These are phyloP conservation scores for Pterostichus madidus DNA, from an alignment of 2,888 invertebrate genomes.

Conservation along the genomic window DNA sequence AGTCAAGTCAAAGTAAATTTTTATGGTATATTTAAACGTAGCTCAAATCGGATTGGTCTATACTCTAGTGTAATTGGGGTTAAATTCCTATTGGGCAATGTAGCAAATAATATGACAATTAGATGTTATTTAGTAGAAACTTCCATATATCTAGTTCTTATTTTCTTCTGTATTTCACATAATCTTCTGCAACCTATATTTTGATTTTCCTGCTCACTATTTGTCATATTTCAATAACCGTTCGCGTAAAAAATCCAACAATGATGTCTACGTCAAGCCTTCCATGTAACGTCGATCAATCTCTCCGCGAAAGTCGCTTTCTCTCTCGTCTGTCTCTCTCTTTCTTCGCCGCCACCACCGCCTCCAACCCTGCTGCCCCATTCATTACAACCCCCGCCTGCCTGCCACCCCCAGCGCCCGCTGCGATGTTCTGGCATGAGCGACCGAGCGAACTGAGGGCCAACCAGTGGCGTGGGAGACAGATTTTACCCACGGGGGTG, in stretches of 20 bases:
- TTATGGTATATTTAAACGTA: no score
- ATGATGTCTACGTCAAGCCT: slow-evolving; percentile 57
- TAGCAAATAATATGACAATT: no score
- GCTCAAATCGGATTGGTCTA: no score
- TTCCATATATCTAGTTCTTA: no score
- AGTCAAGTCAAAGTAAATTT: no score
- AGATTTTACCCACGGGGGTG: background rate
- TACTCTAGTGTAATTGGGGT: no score
- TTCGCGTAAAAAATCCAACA: slow-evolving; percentile 30
- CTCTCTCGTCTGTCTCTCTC: slow-evolving; percentile 35
- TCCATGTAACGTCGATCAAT: slow-evolving; percentile 58
- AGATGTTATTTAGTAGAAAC: no score
- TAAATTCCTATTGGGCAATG: no score
- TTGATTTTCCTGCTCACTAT: background rate
- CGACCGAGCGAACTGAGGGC: slow-evolving; percentile 7
- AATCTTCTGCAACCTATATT: background rate
- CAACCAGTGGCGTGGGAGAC: background rate
- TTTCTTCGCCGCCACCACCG: slow-evolving; percentile 29
- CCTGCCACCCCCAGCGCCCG: slow-evolving; percentile 1
- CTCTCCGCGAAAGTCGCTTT: slow-evolving; percentile 39
- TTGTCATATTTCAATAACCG: slow-evolving; percentile 56
- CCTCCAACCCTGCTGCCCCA: slow-evolving; percentile 10
- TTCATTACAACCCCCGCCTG: slow-evolving; percentile 25
- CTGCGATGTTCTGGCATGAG: slow-evolving; percentile 34
- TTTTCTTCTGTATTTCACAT: no score